phyloP scores from a whole-genome alignment of 2,888 invertebrate genomes.

The Eupithecia subfuscata region DNA sequence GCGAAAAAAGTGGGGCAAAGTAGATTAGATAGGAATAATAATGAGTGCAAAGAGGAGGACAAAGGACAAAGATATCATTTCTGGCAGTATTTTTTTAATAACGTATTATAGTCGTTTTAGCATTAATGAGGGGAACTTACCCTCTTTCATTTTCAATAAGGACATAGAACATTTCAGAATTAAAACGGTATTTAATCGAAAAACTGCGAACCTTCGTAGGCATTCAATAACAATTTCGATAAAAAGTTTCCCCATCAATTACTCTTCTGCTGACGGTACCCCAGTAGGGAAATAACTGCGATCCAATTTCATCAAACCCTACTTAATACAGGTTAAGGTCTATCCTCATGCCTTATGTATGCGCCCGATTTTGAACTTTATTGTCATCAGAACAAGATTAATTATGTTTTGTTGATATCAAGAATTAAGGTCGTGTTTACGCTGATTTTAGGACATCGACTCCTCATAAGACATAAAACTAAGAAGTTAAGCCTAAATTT shows the following conservation, averaged over 20 bases:
- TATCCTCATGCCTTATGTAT: background rate
- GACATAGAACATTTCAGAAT: constrained; percentile 2
- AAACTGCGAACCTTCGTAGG: constrained; percentile 14
- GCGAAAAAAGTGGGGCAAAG: too few relatives aligned
- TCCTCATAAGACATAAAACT: background rate
- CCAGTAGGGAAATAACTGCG: constrained; percentile 28
- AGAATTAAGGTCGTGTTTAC: background rate
- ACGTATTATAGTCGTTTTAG: too few relatives aligned
- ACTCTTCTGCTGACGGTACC: constrained; percentile 29
- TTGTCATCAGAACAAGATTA: background rate
- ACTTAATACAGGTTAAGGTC: constrained; percentile 32
- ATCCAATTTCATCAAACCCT: constrained; percentile 37
- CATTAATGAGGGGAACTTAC: background rate
- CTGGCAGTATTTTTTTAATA: too few relatives aligned
- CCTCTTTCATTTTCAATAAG: background rate
- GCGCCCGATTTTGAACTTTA: constrained; percentile 4
- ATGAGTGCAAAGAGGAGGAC: too few relatives aligned
- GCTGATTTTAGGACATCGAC: background rate
- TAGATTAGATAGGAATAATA: too few relatives aligned
- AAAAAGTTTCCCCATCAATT: constrained; percentile 21
- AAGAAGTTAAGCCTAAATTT: background rate
- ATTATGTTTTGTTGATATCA: background rate
- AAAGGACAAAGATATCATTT: too few relatives aligned
- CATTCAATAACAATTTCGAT: constrained; percentile 20
- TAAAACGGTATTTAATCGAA: constrained; percentile 11